A percentile compares a stretch with the other conserved stretches of the same genome.
These are phyloP conservation scores for Prochilodus magdalenae DNA, from an alignment of 2,113 vertebrate genomes.

Conservation along the genomic window DNA sequence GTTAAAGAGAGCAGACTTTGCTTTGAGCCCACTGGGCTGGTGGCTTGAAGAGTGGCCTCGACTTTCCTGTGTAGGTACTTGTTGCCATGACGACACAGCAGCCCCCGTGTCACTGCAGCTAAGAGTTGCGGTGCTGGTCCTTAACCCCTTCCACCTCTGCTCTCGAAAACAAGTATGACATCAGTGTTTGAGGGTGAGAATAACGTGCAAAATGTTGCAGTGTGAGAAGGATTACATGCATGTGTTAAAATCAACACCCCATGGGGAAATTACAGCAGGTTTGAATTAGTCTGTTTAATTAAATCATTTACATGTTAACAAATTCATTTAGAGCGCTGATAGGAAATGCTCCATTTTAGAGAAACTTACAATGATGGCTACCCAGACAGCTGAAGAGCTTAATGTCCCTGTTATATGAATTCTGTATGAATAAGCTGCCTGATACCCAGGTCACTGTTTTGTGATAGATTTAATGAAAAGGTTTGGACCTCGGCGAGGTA, in stretches of 20 bases:
- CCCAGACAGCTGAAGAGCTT: no score
- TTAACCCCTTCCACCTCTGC: conserved; percentile 4
- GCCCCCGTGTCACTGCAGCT: neutral
- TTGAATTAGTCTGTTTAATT: neutral
- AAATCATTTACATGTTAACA: neutral
- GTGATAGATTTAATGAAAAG: no score
- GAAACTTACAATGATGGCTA: no score
- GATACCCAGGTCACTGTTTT: no score
- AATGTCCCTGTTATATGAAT: no score
- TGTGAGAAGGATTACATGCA: neutral
- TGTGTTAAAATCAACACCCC: neutral
- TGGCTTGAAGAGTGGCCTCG: conserved; percentile 1
- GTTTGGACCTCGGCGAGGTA: no score
- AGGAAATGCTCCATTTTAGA: no score
- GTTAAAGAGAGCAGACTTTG: neutral
- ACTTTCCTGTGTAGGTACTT: conserved; percentile 41
- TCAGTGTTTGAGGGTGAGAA: neutral
- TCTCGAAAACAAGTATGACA: neutral
- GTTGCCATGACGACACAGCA: conserved; percentile 41
- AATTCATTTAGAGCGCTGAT: neutral
- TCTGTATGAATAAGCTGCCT: no score
- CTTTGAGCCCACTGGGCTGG: neutral
- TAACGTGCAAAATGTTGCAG: neutral
- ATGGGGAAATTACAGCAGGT: neutral
- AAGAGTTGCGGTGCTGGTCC: neutral